These are phyloP conservation scores for Falco peregrinus DNA, from an alignment of 2,797 vertebrate species.

Conservation along the genomic window DNA sequence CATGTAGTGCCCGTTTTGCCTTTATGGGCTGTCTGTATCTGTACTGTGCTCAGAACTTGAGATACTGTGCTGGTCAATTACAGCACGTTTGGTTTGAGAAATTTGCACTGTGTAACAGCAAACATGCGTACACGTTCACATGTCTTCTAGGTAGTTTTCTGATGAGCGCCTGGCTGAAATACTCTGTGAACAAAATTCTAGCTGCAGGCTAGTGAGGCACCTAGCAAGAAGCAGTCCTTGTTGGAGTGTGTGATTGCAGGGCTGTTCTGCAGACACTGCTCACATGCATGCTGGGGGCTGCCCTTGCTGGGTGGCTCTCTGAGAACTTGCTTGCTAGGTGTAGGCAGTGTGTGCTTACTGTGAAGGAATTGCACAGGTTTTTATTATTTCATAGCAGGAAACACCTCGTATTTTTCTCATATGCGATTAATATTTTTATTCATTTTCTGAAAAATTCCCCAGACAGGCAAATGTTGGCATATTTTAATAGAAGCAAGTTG, in stretches of 20 bases:
- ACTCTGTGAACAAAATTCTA: background rate
- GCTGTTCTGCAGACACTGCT: background rate
- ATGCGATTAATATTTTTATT: background rate
- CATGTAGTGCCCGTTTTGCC: background rate
- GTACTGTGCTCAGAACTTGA: background rate
- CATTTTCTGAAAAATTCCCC: background rate
- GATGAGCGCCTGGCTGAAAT: background rate
- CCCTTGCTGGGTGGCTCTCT: background rate
- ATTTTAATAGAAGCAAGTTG: background rate
- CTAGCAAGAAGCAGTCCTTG: background rate
- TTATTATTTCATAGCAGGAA: background rate
- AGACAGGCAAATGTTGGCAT: background rate
- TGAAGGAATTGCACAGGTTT: background rate
- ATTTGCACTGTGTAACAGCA: background rate
- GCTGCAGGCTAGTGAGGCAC: background rate
- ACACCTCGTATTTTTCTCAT: background rate
- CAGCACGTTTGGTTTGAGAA: background rate
- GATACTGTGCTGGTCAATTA: background rate
- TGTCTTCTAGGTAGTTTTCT: background rate
- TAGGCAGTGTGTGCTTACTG: background rate
- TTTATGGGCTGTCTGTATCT: background rate
- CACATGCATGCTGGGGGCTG: background rate
- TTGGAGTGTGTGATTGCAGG: background rate
- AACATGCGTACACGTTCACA: fast-evolving
- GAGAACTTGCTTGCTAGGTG: background rate